Percentiles rank a stretch among this genome's conserved stretches.
Conservation (phyloP, 2,113 vertebrate genomes). For the Xiphias gladius region DNA sequence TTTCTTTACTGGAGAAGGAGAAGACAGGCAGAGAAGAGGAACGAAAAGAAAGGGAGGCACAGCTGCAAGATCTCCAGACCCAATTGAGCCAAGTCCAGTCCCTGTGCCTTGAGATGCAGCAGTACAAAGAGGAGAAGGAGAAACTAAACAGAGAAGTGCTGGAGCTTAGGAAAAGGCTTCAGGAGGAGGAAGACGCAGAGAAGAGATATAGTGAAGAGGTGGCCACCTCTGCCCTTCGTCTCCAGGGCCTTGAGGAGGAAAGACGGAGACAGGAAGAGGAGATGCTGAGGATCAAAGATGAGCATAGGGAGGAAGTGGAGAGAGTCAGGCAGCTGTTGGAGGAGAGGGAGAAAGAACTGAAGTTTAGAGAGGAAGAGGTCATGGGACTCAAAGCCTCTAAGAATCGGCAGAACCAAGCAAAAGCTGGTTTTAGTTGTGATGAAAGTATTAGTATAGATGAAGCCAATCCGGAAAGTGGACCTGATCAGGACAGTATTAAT, state of each 20-base stretch:
- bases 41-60: constrained; percentile 71
- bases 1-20: constrained; percentile 80
- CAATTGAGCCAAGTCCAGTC: constrained; percentile 76
- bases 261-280: constrained; percentile 62
- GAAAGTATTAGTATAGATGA: constrained; percentile 21
- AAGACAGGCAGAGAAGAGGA: constrained; percentile 74
- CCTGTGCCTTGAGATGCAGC: constrained; percentile 78
- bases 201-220: constrained; percentile 74
- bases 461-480: constrained; percentile 35
- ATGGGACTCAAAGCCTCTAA: constrained; percentile 59
- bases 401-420: constrained; percentile 69
- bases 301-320: constrained; percentile 68
- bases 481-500: constrained; percentile 38
- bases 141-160: constrained; percentile 81
- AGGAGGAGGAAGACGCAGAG: constrained; percentile 71
- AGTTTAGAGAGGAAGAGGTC: constrained; percentile 64
- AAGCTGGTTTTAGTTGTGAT: constrained; percentile 40
- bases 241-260: constrained; percentile 69
- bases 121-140: constrained; percentile 84
- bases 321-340: constrained; percentile 68
- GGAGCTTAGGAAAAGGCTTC: constrained; percentile 76
- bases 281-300: constrained; percentile 63
- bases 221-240: constrained; percentile 57
- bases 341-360: constrained; percentile 66
- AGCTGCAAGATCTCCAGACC: constrained; percentile 75